These are phyloP conservation scores for Antheraea pernyi DNA, from an alignment of 1,140 invertebrate species.

Conservation along the genomic window DNA sequence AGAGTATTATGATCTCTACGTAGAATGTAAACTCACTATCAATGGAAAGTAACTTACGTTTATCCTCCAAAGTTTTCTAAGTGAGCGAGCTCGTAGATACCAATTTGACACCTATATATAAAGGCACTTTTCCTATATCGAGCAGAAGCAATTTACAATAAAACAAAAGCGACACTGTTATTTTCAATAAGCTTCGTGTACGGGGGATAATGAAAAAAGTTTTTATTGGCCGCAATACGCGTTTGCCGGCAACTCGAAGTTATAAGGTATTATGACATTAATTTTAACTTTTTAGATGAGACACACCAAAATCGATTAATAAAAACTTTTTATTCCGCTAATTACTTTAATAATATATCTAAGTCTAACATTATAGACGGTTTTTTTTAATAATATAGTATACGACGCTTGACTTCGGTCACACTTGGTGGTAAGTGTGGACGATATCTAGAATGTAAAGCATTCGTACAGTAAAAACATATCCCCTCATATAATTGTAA, in stretches of 20 bases:
- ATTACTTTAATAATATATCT: neutral
- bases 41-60: no score
- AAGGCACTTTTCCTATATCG: neutral
- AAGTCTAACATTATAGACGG: neutral
- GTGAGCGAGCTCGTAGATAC: no score
- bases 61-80: no score
- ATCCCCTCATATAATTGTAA: no score
- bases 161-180: conserved; percentile 15
- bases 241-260: conserved; percentile 10
- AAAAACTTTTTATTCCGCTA: neutral
- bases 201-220: conserved; percentile 17
- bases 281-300: conserved; percentile 10
- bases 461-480: no score
- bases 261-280: conserved; percentile 14
- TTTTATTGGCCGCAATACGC: conserved; percentile 11
- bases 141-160: conserved; percentile 15
- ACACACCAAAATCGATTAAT: neutral
- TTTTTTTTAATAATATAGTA: no score
- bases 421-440: no score
- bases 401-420: no score
- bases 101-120: no score
- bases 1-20: no score
- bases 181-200: conserved; percentile 14
- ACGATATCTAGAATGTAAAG: no score
- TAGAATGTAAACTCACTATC: no score